Base-by-base conservation (phyloP, 2,888 invertebrate species). In the Aphrophora alni region DNA sequence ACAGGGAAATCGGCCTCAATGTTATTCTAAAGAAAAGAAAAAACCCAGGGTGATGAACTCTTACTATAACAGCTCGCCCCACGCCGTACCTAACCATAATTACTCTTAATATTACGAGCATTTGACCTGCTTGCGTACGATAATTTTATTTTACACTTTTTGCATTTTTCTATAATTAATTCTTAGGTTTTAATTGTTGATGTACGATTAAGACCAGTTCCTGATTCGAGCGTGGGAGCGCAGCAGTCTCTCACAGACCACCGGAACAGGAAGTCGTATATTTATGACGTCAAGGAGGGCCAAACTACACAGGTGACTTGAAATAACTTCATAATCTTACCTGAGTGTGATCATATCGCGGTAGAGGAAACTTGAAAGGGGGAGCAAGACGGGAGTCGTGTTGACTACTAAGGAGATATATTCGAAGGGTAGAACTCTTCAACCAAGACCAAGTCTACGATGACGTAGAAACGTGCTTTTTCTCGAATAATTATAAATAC, bases 241-340 rank as follows among this genome's bases (percentile, higher is more conserved):
- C 28, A 44, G 28, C 28, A 51, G 28, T 78, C 78, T 78, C 78
- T 73, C 78, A 78, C 78, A 71, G 77, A 69, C 70, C 27, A 59
- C 78, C 78, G 78, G 78, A 78, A 78, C 73, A 72, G 78, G 78
- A 78, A 78, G 51, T 68, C 44, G 78, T 78, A 78, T 78, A 78
- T 78, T 78, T 78, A 73, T 78, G 78, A 78, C 78, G 78, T 78
- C 78, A 78, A 73, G 77, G 77, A 71, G 71, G 68, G 70, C 24
- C 17, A 24, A 75, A 17, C 69, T 38, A 70, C 71, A 77, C 77
- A 77, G 77, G 77, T 77, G 77, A 77, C 77, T 71, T 27, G 38
- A 38, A 71, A 71, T 77, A 78, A 78, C 78, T 28, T 78, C 78
- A 78, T 78, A 78, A 78, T 78, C 78, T 78, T 28, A 25, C 75